Evolutionary conservation across 2,888 invertebrate species (phyloP), one percentile per base, ranked within the genome.

Genomic region (Zhuqinia jingwanae): DNA sequence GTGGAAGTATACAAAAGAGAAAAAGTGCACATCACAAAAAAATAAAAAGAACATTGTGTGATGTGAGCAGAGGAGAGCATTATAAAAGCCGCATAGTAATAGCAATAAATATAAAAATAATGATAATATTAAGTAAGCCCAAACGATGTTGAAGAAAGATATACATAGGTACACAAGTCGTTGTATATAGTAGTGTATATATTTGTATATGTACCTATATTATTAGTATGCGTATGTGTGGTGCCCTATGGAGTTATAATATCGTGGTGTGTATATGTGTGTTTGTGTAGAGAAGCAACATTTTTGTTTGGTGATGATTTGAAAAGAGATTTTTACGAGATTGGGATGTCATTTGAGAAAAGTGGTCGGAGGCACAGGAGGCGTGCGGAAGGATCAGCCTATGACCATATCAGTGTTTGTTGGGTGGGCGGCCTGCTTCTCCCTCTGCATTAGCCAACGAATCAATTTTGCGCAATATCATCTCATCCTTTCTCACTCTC

Each of bases 391-490:
- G 86, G 87, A 87, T 88, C 89, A 86, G 87, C 90, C 90, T 90
- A 90, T 90, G 90, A 87, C 89, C 88, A 87, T 87, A 87, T 87
- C 86, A 88, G 82, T 73, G 87, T 76, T 78, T 83, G 88, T 87
- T 84, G 89, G 88, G 88, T 89, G 90, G 90, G 90, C 90, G 90
- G 90, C 87, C 88, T 88, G 87, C 88, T 85, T 83, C 79, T 85
- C 86, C 86, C 86, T 87, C 88, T 53, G 84, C 88, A 89, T 90
- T 90, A 90, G 89, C 89, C 88, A 89, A 89, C 89, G 90, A 90
- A 90, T 90, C 90, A 90, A 90, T 90, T 89, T 90, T 88, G 88
- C 88, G 88, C 90, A 88, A 89, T 89, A 89, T 88, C 79, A 88
- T 89, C 81, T 87, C 86, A 81, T 77, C 81, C 86, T 87, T 75